A percentile compares a stretch with the other conserved stretches of the same genome.
phyloP scores from a whole-genome alignment of 2,888 invertebrate genomes.

The Rhopalosiphum nymphaeae region DNA sequence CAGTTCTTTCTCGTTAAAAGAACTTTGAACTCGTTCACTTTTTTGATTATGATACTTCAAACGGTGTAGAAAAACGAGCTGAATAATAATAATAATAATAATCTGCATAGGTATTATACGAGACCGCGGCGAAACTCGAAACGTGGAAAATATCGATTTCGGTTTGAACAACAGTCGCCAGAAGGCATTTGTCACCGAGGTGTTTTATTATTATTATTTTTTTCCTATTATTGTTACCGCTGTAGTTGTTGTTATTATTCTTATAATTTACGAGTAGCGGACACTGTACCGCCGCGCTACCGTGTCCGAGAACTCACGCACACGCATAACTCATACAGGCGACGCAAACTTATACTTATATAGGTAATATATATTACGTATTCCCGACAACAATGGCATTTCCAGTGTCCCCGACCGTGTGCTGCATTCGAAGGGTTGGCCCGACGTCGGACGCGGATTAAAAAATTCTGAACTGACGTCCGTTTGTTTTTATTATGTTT shows the following conservation, averaged over 20 bases:
- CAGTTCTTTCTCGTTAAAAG: constrained; percentile 9
- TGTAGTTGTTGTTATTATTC: not conserved
- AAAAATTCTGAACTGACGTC: not conserved
- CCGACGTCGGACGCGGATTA: not conserved
- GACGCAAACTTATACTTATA: not conserved
- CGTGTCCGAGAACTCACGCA: not conserved
- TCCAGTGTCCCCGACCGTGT: not conserved
- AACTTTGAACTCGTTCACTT: constrained; percentile 19
- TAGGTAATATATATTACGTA: not conserved
- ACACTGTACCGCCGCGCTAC: not conserved
- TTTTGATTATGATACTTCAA: constrained; percentile 45
- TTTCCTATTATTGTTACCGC: not conserved
- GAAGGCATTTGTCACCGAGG: not conserved
- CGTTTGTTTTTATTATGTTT: not conserved
- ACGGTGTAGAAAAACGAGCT: constrained; percentile 4
- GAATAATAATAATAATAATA: constrained; percentile 36
- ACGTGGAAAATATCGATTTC: constrained; percentile 3
- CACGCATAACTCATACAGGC: not conserved
- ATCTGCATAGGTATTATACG: not conserved
- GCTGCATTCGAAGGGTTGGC: not conserved
- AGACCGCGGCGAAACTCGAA: not conserved
- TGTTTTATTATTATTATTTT: not conserved
- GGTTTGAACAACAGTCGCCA: not conserved
- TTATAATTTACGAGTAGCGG: not conserved
- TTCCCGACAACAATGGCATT: not conserved